Evolutionary conservation across 1,140 invertebrate species (phyloP).

Genomic region (Delia radicum): DNA sequence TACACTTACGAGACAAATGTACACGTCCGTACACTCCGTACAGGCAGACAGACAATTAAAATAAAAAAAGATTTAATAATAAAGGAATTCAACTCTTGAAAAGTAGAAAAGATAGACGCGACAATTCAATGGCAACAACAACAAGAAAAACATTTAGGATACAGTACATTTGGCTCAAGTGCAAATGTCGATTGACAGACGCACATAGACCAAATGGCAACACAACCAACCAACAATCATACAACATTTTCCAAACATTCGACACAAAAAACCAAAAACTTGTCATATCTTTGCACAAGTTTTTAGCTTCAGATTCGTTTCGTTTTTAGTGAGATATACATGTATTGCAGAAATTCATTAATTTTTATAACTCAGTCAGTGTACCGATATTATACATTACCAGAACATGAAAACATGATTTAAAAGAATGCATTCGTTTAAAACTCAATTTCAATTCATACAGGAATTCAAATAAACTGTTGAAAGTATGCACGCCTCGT

Average conservation of each 20-base stretch:
- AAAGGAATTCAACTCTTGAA: background rate
- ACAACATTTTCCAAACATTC: background rate
- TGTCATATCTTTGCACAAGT: background rate
- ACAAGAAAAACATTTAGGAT: background rate
- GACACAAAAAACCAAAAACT: background rate
- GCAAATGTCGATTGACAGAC: background rate
- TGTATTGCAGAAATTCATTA: too few relatives aligned
- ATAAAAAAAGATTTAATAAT: background rate
- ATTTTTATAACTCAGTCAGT: too few relatives aligned
- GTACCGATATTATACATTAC: too few relatives aligned
- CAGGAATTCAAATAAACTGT: too few relatives aligned
- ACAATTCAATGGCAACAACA: background rate
- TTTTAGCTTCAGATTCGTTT: background rate
- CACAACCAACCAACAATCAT: background rate
- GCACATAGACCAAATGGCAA: background rate
- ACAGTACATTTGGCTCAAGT: background rate
- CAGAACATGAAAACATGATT: too few relatives aligned
- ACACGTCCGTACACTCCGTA: too few relatives aligned
- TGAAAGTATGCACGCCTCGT: too few relatives aligned
- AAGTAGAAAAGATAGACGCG: background rate
- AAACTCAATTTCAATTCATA: too few relatives aligned
- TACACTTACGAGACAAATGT: too few relatives aligned
- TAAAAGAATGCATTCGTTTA: too few relatives aligned
- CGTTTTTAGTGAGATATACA: too few relatives aligned
- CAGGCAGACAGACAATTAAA: background rate